A percentile compares a stretch with the other conserved stretches of the same genome.
phyloP scores from a whole-genome alignment of 2,113 vertebrate genomes.

The Ceuthmochares aereus region DNA sequence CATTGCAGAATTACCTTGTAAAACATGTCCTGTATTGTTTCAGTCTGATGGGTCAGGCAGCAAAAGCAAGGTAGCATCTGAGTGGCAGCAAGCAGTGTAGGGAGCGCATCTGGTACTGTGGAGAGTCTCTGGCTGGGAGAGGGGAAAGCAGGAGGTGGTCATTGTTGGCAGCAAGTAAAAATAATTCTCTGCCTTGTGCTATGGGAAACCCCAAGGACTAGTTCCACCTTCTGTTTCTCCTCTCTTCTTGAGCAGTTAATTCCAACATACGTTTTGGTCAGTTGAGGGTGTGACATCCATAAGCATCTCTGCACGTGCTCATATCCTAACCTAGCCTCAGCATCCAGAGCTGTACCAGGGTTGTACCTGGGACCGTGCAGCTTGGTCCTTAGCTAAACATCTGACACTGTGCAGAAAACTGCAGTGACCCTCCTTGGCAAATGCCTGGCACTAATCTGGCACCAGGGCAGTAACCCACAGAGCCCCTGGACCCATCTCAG shows the following conservation, averaged over 20 bases:
- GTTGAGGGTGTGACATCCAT: background rate
- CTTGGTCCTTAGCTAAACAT: background rate
- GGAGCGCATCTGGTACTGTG: background rate
- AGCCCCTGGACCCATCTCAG: background rate
- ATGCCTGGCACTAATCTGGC: background rate
- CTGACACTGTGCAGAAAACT: background rate
- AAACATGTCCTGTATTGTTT: constrained; percentile 48
- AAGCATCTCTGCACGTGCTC: background rate
- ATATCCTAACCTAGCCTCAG: background rate
- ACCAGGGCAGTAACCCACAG: background rate
- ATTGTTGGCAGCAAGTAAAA: background rate
- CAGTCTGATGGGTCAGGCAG: constrained; percentile 10
- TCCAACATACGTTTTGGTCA: background rate
- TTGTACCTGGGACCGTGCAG: background rate
- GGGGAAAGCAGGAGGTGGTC: background rate
- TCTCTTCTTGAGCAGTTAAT: background rate
- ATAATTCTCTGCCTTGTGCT: background rate
- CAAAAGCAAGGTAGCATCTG: constrained; percentile 22
- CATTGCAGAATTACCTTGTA: constrained; percentile 47
- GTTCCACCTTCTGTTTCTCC: background rate
- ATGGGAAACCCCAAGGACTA: background rate
- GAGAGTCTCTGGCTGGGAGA: background rate
- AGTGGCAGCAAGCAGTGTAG: background rate
- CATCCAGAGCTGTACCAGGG: background rate
- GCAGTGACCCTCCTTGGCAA: background rate